Conservation (phyloP, 2,888 invertebrate genomes). For the Anorthoa munda region DNA sequence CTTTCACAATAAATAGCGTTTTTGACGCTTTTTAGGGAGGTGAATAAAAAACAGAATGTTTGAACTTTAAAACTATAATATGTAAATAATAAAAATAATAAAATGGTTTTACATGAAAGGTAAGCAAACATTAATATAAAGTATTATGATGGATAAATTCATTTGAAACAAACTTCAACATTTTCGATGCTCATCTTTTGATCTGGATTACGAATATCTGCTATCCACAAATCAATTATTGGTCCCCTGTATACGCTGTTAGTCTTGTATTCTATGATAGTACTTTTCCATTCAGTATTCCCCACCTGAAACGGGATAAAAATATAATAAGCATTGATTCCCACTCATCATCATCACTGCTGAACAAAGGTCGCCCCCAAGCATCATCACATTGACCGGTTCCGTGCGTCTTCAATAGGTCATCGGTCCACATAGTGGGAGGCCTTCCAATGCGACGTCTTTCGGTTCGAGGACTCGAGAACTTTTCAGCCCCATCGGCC, state of each 20-base stretch:
- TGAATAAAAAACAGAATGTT: constrained; percentile 2
- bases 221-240: constrained; percentile 10
- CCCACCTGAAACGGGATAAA: constrained; percentile 2
- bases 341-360: no score
- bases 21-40: not conserved
- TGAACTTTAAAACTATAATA: not conserved
- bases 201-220: not conserved
- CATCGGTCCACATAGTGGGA: no score
- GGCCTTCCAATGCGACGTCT: no score
- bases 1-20: not conserved
- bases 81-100: not conserved
- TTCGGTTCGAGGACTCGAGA: no score
- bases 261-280: constrained; percentile 4
- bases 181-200: constrained; percentile 17
- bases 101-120: not conserved
- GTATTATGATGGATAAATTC: no score
- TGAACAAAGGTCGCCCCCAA: no score
- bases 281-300: constrained; percentile 9
- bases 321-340: not conserved
- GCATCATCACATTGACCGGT: no score
- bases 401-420: no score
- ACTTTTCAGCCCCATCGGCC: no score
- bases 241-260: not conserved
- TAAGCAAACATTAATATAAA: not conserved
- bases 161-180: constrained; percentile 10